These are phyloP conservation scores for Ectropis grisescens DNA, from an alignment of 1,140 invertebrate species.

Conservation along the genomic window DNA sequence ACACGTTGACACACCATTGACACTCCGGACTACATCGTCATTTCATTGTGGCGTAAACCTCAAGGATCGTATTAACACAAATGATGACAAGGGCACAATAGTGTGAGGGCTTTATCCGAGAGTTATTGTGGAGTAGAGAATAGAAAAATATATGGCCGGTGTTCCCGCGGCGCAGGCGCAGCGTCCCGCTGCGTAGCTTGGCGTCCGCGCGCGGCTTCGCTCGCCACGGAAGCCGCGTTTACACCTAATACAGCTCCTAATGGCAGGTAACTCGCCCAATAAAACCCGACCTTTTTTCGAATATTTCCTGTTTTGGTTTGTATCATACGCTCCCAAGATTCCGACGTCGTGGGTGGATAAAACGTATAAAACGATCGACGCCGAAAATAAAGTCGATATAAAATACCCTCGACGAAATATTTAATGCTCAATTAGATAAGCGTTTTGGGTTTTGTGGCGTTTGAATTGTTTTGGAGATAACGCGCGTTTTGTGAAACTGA, in stretches of 20 bases:
- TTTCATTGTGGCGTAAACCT: constrained; percentile 61
- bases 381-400: constrained; percentile 60
- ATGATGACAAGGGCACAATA: constrained; percentile 63
- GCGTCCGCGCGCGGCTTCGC: constrained; percentile 37
- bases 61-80: constrained; percentile 66
- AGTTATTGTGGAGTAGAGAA: constrained; percentile 54
- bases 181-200: constrained; percentile 46
- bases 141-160: constrained; percentile 57
- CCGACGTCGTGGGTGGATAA: constrained; percentile 58
- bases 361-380: constrained; percentile 53
- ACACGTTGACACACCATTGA: constrained; percentile 62
- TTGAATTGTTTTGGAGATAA: constrained; percentile 57
- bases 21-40: constrained; percentile 47
- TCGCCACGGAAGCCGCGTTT: constrained; percentile 62
- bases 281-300: constrained; percentile 55
- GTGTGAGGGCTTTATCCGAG: constrained; percentile 39
- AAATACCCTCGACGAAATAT: constrained; percentile 63
- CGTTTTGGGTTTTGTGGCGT: constrained; percentile 57
- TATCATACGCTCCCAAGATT: constrained; percentile 42
- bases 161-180: constrained; percentile 43
- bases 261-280: constrained; percentile 63
- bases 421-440: constrained; percentile 68
- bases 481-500: constrained; percentile 43
- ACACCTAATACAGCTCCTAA: constrained; percentile 62
- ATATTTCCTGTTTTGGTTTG: constrained; percentile 63